Percentiles rank a stretch among this genome's conserved stretches.
phyloP scores from a whole-genome alignment of 2,888 invertebrate genomes.

The Ceratothoa steindachneri region DNA sequence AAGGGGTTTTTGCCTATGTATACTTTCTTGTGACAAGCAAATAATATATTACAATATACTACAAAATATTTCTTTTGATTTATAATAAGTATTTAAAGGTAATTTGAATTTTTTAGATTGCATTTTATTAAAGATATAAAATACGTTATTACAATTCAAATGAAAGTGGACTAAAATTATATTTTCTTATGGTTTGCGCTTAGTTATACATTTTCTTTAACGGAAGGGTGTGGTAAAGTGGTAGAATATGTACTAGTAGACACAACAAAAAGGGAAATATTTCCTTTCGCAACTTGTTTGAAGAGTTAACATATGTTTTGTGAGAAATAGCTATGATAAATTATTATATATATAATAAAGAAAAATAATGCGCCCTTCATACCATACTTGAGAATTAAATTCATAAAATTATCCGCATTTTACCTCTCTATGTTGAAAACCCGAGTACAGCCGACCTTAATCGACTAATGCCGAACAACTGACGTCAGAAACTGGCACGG shows the following conservation, averaged over 20 bases:
- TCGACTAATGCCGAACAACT: slow-evolving; percentile 15
- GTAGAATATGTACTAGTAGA: slow-evolving; percentile 12
- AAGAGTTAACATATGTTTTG: neutral
- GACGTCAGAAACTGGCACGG: slow-evolving; percentile 32
- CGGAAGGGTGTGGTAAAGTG: slow-evolving; percentile 41
- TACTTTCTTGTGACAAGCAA: no score
- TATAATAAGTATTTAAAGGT: no score
- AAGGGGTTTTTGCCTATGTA: no score
- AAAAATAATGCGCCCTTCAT: no score
- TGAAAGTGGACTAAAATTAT: no score
- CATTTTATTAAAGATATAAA: no score
- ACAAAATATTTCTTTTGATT: no score
- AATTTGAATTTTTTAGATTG: no score
- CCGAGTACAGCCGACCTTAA: neutral
- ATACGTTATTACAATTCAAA: no score
- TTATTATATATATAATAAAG: no score
- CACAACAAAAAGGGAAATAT: neutral
- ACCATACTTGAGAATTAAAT: no score
- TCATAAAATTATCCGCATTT: neutral
- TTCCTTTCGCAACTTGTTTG: neutral
- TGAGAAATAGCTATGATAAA: neutral
- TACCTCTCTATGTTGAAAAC: neutral
- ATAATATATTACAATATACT: no score
- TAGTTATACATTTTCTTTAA: slow-evolving; percentile 31
- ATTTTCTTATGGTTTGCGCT: neutral